Evolutionary conservation across 2,888 invertebrate genomes (phyloP), one percentile per base, ranked within the genome.

Genomic region (Mythimna albipuncta): DNA sequence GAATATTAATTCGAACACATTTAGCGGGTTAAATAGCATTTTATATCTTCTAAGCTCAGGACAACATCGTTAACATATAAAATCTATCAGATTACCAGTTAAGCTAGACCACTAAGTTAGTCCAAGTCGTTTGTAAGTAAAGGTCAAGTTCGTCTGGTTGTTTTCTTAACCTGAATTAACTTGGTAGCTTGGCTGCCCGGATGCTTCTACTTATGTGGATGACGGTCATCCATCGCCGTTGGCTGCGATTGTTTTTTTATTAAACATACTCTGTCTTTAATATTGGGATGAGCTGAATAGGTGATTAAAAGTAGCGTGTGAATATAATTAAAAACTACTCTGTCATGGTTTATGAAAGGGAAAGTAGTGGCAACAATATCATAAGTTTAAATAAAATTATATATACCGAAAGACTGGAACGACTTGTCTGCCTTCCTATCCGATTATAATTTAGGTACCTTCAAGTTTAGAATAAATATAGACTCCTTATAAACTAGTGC

Each of bases 41-140:
- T 84, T 78, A 85, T 75, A 72, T 75, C 81, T 83, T 83, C 84
- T 78, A 82, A 83, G 81, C 77, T 21, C 78, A 76, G 75, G 82
- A 76, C 80, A 81, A 64, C 84, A 84, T 87, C 86, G 88, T 89
- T 87, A 89, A 85, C 87, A 88, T 87, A 85, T 89, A 86, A 87
- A 88, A 86, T 83, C 73, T 77, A 86, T 83, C 69, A 72, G 55
- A 64, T 54, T 64, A 77, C 90, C 88, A 89, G 44, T 59, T 26
- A 41, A 41, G 6, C 3, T 6, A 38, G 83, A 84, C 57, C 81
- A 69, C 57, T 81, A 16, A 4, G 5, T 16, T 2, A 26, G 11
- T n/a, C 2, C 6, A 63, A 35, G 1, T 70, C 63, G 54, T 68
- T 80, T 69, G 21, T 26, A 70, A 54, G 50, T 57, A 44, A 19